These are phyloP conservation scores for Gadopsis bispinosus DNA, from an alignment of 2,797 vertebrate genomes.

Conservation along the genomic window DNA sequence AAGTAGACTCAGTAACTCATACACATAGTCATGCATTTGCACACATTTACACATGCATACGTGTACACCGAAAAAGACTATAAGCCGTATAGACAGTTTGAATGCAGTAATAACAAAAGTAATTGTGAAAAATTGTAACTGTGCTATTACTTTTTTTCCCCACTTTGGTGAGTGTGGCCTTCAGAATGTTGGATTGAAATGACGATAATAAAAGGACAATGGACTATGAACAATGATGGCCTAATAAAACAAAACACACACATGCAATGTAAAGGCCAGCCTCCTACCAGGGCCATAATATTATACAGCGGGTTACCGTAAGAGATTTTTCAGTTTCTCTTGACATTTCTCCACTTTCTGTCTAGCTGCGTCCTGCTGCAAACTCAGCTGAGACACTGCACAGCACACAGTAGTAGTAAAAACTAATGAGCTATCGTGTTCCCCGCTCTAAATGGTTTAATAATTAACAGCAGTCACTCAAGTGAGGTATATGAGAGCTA, in stretches of 20 bases:
- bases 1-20: slow-evolving; percentile 46
- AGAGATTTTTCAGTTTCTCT: slow-evolving; percentile 63
- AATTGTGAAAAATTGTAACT: slow-evolving; percentile 40
- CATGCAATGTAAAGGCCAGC: slow-evolving; percentile 63
- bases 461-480: slow-evolving; percentile 80
- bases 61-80: slow-evolving; percentile 42
- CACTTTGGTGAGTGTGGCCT: slow-evolving; percentile 56
- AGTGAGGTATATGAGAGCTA: slow-evolving; percentile 74
- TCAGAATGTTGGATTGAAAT: slow-evolving; percentile 66
- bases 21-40: slow-evolving; percentile 63
- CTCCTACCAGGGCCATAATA: slow-evolving; percentile 59
- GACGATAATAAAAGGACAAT: slow-evolving; percentile 66
- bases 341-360: slow-evolving; percentile 65
- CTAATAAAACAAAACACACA: slow-evolving; percentile 58
- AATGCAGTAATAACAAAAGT: slow-evolving; percentile 67
- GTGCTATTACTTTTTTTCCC: slow-evolving; percentile 46
- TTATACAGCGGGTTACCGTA: slow-evolving; percentile 59
- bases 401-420: slow-evolving; percentile 75
- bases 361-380: slow-evolving; percentile 69
- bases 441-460: slow-evolving; percentile 74
- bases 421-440: slow-evolving; percentile 81
- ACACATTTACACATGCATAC: slow-evolving; percentile 57
- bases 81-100: slow-evolving; percentile 57
- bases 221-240: slow-evolving; percentile 66
- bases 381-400: slow-evolving; percentile 60